phyloP scores from a whole-genome alignment of 2,888 invertebrate species.

The Pseudanteris insignis region DNA sequence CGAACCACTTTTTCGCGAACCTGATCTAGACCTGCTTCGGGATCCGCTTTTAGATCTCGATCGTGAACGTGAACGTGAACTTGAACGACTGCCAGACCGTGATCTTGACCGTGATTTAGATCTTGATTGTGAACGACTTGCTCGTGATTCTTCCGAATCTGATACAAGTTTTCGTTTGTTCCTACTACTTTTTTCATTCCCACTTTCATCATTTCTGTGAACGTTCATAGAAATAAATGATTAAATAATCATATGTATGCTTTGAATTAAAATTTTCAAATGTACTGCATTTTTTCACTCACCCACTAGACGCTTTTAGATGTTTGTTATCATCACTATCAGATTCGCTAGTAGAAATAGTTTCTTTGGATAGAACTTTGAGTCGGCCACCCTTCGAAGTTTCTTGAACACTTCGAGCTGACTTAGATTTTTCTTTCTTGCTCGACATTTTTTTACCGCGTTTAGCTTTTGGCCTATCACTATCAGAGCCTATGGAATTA shows the following conservation, averaged over 20 bases:
- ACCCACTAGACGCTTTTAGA: slow-evolving; percentile 71
- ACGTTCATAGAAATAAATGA: background rate
- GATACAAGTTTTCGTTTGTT: slow-evolving; percentile 72
- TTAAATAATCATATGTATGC: slow-evolving; percentile 27
- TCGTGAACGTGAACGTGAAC: slow-evolving; percentile 61
- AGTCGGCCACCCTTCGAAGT: slow-evolving; percentile 82
- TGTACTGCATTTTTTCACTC: slow-evolving; percentile 53
- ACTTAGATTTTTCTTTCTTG: slow-evolving; percentile 56
- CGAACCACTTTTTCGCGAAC: too few species aligned
- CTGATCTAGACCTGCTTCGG: slow-evolving; percentile 54
- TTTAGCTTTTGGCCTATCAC: slow-evolving; percentile 74
- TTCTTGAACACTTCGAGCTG: slow-evolving; percentile 68
- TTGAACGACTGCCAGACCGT: slow-evolving; percentile 55
- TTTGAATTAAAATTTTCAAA: slow-evolving; percentile 1
- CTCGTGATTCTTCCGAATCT: slow-evolving; percentile 71
- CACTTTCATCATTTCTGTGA: slow-evolving; percentile 49
- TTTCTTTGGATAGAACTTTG: slow-evolving; percentile 92
- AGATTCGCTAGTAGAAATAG: slow-evolving; percentile 91
- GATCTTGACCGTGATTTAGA: slow-evolving; percentile 55
- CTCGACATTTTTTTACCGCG: slow-evolving; percentile 70
- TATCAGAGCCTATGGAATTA: slow-evolving; percentile 77
- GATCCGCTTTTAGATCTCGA: slow-evolving; percentile 55
- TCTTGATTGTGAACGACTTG: slow-evolving; percentile 52
- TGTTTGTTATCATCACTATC: slow-evolving; percentile 72
- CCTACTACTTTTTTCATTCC: slow-evolving; percentile 68